Evolutionary conservation across 2,797 vertebrate species (phyloP), one percentile per base, ranked within the genome.

Genomic region (Rhadinocentrus ornatus): DNA sequence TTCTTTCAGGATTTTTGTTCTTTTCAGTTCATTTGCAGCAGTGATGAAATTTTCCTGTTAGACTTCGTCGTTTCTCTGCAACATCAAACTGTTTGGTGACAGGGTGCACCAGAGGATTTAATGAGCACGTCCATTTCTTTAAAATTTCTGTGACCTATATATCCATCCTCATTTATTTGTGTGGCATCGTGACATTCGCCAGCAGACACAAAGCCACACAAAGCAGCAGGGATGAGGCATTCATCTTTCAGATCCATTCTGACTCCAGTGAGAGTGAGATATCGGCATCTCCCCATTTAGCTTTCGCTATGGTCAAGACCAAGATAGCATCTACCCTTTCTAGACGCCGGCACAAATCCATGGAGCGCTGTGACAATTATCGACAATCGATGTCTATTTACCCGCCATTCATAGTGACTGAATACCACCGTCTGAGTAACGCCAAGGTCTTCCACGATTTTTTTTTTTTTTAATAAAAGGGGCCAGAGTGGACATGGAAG

Each of bases 311-410:
- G 78, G 64, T 68, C 44, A 64, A 69, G 69, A 76, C 67, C 32
- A 20, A 89, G 89, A 93, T 93, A 91, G 69, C 69, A 88, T 91
- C 87, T 92, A 88, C 84, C 89, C 88, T 91, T 91, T 88, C 73
- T 81, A 41, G 66, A 83, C 78, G 71, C 81, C 55, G 2, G 57
- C 71, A 31, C 66, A 72, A 84, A 88, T 89, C 88, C 75, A 88
- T 85, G 80, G 70, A 88, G 79, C 13, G 18, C 84, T 4, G 68
- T 83, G 82, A 89, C 85, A 86, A 89, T 90, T 91, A 91, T 91
- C 13, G 66, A 75, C 83, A 89, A 89, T 90, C 87, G 59, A 92
- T 91, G 83, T 85, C 89, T 82, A 87, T 91, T 89, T 88, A 86
- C 83, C 84, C 88, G 86, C 81, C 86, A 88, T 88, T 91, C 91